Evolutionary conservation across 2,113 vertebrate genomes (phyloP).

Genomic region (Mus pahari): DNA sequence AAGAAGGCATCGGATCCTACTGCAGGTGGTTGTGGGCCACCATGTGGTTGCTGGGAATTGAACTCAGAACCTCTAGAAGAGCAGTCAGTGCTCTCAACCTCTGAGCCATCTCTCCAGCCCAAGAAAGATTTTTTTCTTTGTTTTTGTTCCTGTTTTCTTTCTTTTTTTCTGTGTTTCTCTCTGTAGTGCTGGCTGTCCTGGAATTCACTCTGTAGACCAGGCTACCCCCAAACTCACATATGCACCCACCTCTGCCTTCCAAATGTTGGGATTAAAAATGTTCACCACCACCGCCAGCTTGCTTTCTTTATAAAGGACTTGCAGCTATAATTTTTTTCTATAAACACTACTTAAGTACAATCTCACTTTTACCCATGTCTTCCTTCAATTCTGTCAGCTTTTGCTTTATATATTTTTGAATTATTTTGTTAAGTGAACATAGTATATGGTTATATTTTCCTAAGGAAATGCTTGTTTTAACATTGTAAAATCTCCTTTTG

Average conservation of each 20-base stretch:
- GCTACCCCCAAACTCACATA: background rate
- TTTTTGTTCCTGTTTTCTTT: too few relatives aligned
- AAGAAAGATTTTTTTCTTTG: too few relatives aligned
- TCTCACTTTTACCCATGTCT: conserved; percentile 4
- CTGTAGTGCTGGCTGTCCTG: background rate
- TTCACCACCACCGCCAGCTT: background rate
- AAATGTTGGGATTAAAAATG: background rate
- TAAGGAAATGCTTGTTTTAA: background rate
- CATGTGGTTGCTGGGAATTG: too few relatives aligned
- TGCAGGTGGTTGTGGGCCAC: too few relatives aligned
- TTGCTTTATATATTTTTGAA: background rate
- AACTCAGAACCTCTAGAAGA: too few relatives aligned
- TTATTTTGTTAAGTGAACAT: background rate
- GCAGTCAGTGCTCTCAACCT: too few relatives aligned
- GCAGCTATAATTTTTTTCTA: conserved; percentile 8
- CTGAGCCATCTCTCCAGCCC: too few relatives aligned
- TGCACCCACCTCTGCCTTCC: background rate
- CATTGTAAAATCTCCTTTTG: conserved; percentile 4
- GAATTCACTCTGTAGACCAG: background rate
- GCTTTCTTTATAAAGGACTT: background rate
- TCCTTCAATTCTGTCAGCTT: conserved; percentile 6
- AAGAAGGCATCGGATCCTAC: too few relatives aligned
- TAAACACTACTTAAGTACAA: background rate
- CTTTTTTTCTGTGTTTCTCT: too few relatives aligned
- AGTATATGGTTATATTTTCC: conserved; percentile 25